Conservation (phyloP, 2,888 invertebrate genomes). For the Harmothoe impar region DNA sequence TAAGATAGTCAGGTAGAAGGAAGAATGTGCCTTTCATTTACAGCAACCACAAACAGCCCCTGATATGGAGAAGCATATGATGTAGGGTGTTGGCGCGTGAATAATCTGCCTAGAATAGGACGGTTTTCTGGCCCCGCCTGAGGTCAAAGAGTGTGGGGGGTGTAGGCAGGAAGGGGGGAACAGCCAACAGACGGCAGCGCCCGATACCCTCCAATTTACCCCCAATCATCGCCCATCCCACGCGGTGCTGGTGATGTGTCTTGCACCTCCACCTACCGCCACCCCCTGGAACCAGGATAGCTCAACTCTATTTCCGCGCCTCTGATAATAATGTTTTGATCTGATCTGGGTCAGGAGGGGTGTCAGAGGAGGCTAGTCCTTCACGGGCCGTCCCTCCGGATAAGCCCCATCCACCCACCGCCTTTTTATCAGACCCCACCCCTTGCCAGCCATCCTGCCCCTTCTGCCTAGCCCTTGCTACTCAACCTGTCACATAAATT, state of each 20-base stretch:
- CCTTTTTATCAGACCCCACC: not conserved
- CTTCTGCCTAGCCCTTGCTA: not conserved
- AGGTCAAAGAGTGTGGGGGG: not conserved
- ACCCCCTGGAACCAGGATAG: not conserved
- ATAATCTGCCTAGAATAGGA: not conserved
- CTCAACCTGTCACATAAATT: conserved; percentile 52
- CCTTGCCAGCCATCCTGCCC: not conserved
- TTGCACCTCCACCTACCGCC: not conserved
- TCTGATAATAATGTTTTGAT: conserved; percentile 42
- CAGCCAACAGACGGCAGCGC: not conserved
- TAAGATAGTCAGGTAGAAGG: too few relatives aligned
- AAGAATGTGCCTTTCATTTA: not conserved
- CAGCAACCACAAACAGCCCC: not conserved
- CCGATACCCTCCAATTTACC: not conserved
- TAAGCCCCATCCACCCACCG: not conserved
- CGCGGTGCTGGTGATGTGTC: not conserved
- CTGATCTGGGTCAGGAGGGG: conserved; percentile 32
- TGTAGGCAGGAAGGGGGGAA: not conserved
- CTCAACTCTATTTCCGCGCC: not conserved
- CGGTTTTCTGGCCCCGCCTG: not conserved
- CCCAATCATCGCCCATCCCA: not conserved
- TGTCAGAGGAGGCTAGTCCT: not conserved
- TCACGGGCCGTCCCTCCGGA: conserved; percentile 3
- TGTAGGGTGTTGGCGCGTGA: not conserved
- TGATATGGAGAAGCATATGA: not conserved